Evolutionary conservation across 2,888 invertebrate genomes (phyloP).

Genomic region (Elegia similella): DNA sequence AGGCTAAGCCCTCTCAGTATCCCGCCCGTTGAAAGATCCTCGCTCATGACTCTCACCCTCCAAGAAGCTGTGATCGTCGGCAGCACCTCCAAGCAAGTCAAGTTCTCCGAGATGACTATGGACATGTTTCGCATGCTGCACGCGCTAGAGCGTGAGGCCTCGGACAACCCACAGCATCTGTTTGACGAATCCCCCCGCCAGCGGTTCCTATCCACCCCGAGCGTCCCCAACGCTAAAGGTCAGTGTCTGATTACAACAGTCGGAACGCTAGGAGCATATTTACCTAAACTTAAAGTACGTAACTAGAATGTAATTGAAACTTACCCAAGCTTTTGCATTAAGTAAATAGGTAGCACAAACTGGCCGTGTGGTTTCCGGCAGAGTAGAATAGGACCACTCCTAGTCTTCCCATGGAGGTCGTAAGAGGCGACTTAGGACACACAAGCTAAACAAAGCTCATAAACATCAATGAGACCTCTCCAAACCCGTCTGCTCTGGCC

Average conservation of each 20-base stretch:
- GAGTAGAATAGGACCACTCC: too few relatives aligned
- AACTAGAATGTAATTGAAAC: too few relatives aligned
- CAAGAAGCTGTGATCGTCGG: constrained; percentile 98
- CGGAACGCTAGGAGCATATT: too few relatives aligned
- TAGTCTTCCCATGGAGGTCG: too few relatives aligned
- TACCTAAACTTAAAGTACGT: too few relatives aligned
- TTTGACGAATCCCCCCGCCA: constrained; percentile 68
- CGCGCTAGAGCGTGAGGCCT: constrained; percentile 95
- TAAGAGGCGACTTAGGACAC: too few relatives aligned
- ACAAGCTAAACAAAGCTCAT: too few relatives aligned
- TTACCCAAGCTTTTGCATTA: too few relatives aligned
- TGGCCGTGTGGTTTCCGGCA: too few relatives aligned
- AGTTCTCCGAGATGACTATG: constrained; percentile 97
- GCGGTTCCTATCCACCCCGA: constrained; percentile 78
- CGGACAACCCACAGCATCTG: constrained; percentile 89
- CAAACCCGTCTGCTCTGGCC: too few relatives aligned
- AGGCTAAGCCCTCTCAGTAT: constrained; percentile 91
- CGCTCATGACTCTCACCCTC: constrained; percentile 92
- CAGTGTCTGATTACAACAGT: constrained; percentile 14
- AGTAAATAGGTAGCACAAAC: too few relatives aligned
- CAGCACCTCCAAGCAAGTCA: constrained; percentile 95
- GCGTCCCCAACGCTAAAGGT: constrained; percentile 58
- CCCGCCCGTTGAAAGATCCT: constrained; percentile 93
- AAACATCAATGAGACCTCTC: too few relatives aligned
- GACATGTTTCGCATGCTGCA: constrained; percentile 99